A percentile compares a stretch with the other conserved stretches of the same genome.
Conservation (phyloP, 2,113 vertebrate genomes). For the Tympanuchus pallidicinctus region DNA sequence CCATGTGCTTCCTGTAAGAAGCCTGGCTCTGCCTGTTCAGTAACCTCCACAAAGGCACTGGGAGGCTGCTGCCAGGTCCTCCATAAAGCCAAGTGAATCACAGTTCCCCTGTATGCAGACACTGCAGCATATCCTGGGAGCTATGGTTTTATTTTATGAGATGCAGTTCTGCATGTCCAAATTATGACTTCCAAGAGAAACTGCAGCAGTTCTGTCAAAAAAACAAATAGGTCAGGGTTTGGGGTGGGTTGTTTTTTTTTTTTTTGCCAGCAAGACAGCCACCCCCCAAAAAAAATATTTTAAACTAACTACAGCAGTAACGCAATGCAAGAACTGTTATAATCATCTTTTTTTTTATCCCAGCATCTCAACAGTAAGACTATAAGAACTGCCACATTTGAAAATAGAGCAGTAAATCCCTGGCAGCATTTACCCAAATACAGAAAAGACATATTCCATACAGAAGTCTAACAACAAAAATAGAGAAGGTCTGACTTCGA, state of each 20-base stretch:
- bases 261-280: neutral
- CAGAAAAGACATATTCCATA: conserved; percentile 1
- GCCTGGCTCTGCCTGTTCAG: neutral
- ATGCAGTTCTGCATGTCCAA: neutral
- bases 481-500: conserved; percentile 34
- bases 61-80: neutral
- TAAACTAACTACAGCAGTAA: neutral
- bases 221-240: neutral
- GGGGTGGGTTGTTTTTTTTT: too few species aligned
- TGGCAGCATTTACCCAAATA: conserved; percentile 12
- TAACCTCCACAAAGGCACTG: neutral
- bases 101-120: neutral
- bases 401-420: conserved; percentile 45
- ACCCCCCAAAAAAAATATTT: neutral
- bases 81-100: neutral
- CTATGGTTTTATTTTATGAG: neutral
- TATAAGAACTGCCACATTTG: neutral
- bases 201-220: neutral
- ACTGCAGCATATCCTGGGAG: rapidly evolving
- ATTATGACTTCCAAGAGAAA: neutral
- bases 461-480: conserved; percentile 50
- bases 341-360: conserved; percentile 2
- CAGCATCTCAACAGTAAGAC: neutral
- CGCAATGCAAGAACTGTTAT: neutral
- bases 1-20: neutral